phyloP scores from a whole-genome alignment of 2,797 vertebrate genomes.

The Cyprinella venusta region DNA sequence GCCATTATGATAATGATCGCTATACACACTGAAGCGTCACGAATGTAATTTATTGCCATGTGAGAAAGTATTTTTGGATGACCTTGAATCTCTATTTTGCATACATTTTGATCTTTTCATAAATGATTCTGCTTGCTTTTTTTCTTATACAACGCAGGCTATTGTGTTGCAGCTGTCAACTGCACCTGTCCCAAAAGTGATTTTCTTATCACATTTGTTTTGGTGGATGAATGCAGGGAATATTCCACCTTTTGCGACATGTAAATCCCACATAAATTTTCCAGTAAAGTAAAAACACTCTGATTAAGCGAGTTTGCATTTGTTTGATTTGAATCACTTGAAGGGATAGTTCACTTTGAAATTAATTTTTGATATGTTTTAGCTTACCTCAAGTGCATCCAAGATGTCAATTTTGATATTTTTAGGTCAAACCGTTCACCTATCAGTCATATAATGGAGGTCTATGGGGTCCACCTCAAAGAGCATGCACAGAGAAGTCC shows the following conservation, averaged over 20 bases:
- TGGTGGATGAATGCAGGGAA: neutral
- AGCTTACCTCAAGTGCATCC: no score
- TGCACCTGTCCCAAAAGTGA: constrained; percentile 10
- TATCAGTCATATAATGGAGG: no score
- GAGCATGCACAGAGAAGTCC: no score
- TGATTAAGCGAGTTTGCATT: neutral
- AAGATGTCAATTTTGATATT: no score
- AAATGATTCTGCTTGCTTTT: neutral
- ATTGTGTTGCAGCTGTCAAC: neutral
- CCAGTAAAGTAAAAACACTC: neutral
- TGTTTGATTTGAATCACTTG: neutral
- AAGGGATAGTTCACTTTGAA: no score
- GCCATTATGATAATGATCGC: constrained; percentile 15
- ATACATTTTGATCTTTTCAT: neutral
- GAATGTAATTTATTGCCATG: neutral
- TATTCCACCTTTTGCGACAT: neutral
- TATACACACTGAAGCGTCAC: neutral
- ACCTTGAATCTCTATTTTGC: neutral
- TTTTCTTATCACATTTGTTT: constrained; percentile 6
- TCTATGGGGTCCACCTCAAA: no score
- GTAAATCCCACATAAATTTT: neutral
- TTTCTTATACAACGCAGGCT: neutral
- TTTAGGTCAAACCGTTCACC: no score
- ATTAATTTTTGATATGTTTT: no score
- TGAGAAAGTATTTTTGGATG: neutral